Conservation (phyloP, 2,797 vertebrate genomes). For the Typhlichthys subterraneus region DNA sequence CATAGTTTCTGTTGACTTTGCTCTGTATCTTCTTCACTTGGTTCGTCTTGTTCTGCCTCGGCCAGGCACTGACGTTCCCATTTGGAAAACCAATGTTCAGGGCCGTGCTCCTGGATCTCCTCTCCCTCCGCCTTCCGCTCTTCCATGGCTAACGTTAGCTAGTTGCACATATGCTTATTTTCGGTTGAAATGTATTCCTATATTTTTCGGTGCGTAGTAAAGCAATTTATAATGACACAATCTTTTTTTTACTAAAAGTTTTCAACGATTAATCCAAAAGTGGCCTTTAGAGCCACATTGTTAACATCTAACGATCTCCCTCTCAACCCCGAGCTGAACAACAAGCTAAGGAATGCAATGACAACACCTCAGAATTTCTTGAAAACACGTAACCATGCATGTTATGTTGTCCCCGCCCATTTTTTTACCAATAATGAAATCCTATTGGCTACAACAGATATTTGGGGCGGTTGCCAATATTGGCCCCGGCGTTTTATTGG, state of each 20-base stretch:
- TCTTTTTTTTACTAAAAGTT: slow-evolving; percentile 15
- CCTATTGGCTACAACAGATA: slow-evolving; percentile 29
- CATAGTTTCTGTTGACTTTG: slow-evolving; percentile 87
- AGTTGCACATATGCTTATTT: slow-evolving; percentile 32
- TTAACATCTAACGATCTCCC: slow-evolving; percentile 24
- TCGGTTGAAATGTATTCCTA: slow-evolving; percentile 23
- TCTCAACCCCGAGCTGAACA: slow-evolving; percentile 39
- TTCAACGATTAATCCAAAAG: neutral
- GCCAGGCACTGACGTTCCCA: slow-evolving; percentile 97
- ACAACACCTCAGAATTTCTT: slow-evolving; percentile 70
- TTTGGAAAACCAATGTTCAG: slow-evolving; percentile 98
- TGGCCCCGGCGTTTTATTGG: slow-evolving; percentile 56
- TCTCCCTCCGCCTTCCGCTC: slow-evolving; percentile 94
- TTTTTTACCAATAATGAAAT: neutral
- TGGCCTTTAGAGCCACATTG: slow-evolving; percentile 52
- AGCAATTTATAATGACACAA: neutral
- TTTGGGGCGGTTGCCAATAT: slow-evolving; percentile 11
- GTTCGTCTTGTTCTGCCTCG: slow-evolving; percentile 86
- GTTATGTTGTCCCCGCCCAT: slow-evolving; percentile 36
- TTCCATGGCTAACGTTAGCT: slow-evolving; percentile 79
- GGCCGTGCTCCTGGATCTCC: slow-evolving; percentile 97
- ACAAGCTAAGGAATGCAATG: slow-evolving; percentile 58
- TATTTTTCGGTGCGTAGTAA: neutral
- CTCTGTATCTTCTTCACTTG: slow-evolving; percentile 83
- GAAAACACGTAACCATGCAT: slow-evolving; percentile 35